phyloP scores from a whole-genome alignment of 2,113 vertebrate species.

The Bubo scandiacus region DNA sequence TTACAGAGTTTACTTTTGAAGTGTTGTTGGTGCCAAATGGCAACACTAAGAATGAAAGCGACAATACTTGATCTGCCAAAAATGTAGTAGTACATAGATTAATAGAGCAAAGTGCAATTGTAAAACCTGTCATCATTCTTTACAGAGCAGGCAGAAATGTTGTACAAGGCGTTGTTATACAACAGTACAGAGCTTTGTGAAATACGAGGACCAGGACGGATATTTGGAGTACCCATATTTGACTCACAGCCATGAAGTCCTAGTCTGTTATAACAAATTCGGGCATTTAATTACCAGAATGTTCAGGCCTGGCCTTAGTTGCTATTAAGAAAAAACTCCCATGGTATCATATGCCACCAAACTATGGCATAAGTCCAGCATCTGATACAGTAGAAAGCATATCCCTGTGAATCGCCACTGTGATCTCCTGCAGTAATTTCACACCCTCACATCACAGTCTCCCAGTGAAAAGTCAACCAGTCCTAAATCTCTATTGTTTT shows the following conservation, averaged over 20 bases:
- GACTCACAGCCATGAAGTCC: neutral
- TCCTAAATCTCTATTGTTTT: neutral
- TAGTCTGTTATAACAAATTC: neutral
- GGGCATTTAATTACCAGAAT: neutral
- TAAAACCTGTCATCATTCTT: neutral
- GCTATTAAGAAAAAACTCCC: conserved; percentile 30
- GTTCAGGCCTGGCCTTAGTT: neutral
- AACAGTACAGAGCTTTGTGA: neutral
- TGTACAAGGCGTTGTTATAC: neutral
- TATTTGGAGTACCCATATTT: neutral
- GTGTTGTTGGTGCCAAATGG: neutral
- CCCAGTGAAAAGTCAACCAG: neutral
- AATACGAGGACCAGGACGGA: neutral
- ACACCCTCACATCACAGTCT: conserved; percentile 6
- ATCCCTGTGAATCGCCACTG: neutral
- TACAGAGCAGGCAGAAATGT: neutral
- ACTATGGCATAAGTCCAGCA: neutral
- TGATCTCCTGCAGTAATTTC: conserved; percentile 43
- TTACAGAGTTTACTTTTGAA: neutral
- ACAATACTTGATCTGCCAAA: neutral
- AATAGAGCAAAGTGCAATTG: neutral
- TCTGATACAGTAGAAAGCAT: conserved; percentile 18
- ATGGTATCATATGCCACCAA: conserved; percentile 36
- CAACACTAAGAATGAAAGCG: neutral
- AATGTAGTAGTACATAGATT: neutral